Base-by-base conservation (phyloP, 2,888 invertebrate genomes). In the Cerceris ruficornis region DNA sequence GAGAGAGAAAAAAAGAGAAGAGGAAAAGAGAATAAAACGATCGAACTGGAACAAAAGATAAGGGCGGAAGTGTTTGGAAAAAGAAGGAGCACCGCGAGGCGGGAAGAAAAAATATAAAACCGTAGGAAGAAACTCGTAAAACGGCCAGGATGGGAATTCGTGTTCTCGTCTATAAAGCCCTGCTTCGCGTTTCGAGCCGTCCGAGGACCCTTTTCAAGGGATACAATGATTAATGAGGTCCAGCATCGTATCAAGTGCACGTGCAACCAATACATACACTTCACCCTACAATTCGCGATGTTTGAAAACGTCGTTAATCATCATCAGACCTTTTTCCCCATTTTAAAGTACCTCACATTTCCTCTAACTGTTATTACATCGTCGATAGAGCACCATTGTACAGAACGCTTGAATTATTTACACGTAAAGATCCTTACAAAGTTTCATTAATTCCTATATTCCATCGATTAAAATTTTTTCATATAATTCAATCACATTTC, bases 41-140 rank as follows among this genome's bases (percentile, higher is more conserved):
- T 61, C 73, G 65, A 76, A 60, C 70, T 69, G 82, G 82, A 82
- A 82, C 70, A 80, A 61, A 61, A 71, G 81, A 78, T 80, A 81
- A 75, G 81, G 58, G 55, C 43, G n/a, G 11, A 49, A 54, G 61
- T 43, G 58, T 15, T 69, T 49, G 46, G 64, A 73, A 66, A 61
- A 39, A 50, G 60, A 39, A 50, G 60, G 55, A 17, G 58, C 62
- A 58, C 60, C 54, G 14, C 58, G 58, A 52, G 15, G 6, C 61
- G 17, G 9, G 62, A 41, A 28, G 54, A 14, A 67, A 60, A 41
- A 42, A 13, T 7, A 7, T 9, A 13, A 62, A 39, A 6, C 6
- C 5, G 9, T 9, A 42, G 42, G 14, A 42, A 28, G 62, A 9
- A 62, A n/a, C 49, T 17, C 46, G 50, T 11, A 52, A 62, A 62